Percentiles rank a stretch among this genome's conserved stretches.
Evolutionary conservation across 2,888 invertebrate genomes (phyloP).

Genomic region (Sabellastarte sp.): DNA sequence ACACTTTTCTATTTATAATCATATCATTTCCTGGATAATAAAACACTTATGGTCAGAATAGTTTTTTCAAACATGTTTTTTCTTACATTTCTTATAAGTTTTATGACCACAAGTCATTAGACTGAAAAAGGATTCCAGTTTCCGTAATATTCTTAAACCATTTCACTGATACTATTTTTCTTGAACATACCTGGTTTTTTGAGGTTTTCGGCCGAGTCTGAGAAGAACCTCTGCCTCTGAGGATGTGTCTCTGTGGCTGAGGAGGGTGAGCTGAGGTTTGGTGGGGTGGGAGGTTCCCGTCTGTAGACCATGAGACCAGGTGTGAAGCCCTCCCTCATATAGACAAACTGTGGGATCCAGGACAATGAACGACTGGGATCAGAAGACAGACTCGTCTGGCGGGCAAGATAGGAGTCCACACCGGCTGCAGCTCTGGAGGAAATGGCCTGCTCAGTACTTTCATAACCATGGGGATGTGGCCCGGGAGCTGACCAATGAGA

Average conservation of each 20-base stretch:
- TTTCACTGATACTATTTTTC: too few relatives aligned
- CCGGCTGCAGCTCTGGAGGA: not conserved
- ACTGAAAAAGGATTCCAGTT: too few relatives aligned
- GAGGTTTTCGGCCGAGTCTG: too few relatives aligned
- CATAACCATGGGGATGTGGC: slow-evolving; percentile 32
- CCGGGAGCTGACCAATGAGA: slow-evolving; percentile 55
- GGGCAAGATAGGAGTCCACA: not conserved
- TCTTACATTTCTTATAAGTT: too few relatives aligned
- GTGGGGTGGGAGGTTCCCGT: slow-evolving; percentile 56
- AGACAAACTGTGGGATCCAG: slow-evolving; percentile 68
- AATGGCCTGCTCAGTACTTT: not conserved
- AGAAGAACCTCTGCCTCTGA: slow-evolving; percentile 26
- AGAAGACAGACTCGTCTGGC: not conserved
- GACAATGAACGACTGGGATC: not conserved
- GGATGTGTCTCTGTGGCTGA: not conserved
- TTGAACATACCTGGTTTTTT: too few relatives aligned
- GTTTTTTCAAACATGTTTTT: too few relatives aligned
- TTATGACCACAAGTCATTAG: too few relatives aligned
- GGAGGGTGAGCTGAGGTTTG: slow-evolving; percentile 4
- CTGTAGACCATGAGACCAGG: slow-evolving; percentile 67
- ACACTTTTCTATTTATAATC: too few relatives aligned
- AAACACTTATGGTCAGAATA: too few relatives aligned
- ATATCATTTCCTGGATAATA: too few relatives aligned
- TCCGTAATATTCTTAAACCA: too few relatives aligned
- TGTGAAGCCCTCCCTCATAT: slow-evolving; percentile 69